A percentile compares a stretch with the other conserved stretches of the same genome.
Conservation (phyloP, 2,888 invertebrate species). For the Apomyelois bistriatella region DNA sequence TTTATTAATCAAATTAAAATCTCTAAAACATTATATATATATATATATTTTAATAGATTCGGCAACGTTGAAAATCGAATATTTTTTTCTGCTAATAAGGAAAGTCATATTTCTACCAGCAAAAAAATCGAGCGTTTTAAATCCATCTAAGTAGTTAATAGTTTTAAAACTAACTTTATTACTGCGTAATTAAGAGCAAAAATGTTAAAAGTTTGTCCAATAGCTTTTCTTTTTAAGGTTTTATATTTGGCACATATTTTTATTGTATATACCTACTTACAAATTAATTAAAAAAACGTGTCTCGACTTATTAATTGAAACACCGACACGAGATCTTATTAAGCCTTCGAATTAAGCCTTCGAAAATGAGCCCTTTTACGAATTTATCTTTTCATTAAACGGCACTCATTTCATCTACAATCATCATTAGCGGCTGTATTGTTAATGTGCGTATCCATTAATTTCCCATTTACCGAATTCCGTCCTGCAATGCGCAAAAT, state of each 20-base stretch:
- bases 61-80: too few species aligned
- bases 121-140: too few species aligned
- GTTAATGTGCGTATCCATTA: slow-evolving; percentile 65
- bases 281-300: neutral
- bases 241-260: neutral
- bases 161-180: too few species aligned
- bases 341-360: slow-evolving; percentile 35
- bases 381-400: slow-evolving; percentile 59
- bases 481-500: slow-evolving; percentile 5
- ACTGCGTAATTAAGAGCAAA: too few species aligned
- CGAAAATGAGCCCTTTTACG: slow-evolving; percentile 45
- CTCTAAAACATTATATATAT: too few species aligned
- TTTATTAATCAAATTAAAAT: too few species aligned
- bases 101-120: too few species aligned
- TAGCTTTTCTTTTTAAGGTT: too few species aligned
- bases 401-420: slow-evolving; percentile 48
- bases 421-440: slow-evolving; percentile 61
- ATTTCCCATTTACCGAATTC: slow-evolving; percentile 60
- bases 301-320: neutral
- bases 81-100: too few species aligned
- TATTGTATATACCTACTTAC: neutral
- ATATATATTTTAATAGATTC: too few species aligned
- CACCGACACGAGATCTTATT: slow-evolving; percentile 22
- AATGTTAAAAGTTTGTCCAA: too few species aligned
- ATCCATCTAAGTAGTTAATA: too few species aligned